A percentile compares a stretch with the other conserved stretches of the same genome.
phyloP scores from a whole-genome alignment of 2,797 vertebrate species.

The Mus minutoides region DNA sequence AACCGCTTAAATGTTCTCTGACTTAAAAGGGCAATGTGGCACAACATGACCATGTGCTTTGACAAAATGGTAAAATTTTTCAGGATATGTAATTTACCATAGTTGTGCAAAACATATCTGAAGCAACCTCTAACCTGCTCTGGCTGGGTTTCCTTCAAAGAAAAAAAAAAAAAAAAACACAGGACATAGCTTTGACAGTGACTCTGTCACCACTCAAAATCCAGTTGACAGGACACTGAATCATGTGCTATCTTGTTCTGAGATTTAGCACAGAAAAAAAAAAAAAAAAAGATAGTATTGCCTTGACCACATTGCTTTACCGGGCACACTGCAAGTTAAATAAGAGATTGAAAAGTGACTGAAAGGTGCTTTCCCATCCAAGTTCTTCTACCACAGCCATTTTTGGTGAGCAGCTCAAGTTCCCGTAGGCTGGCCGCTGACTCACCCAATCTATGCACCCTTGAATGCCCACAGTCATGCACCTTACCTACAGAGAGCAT shows the following conservation, averaged over 20 bases:
- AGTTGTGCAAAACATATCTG: neutral
- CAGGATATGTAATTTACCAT: neutral
- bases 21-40: slow-evolving; percentile 5
- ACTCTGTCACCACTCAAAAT: neutral
- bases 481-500: slow-evolving; percentile 35
- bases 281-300: neutral
- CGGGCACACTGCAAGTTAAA: neutral
- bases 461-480: neutral
- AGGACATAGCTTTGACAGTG: neutral
- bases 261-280: neutral
- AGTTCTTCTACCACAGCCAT: neutral
- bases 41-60: neutral
- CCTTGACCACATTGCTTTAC: slow-evolving; percentile 30
- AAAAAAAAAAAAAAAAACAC: neutral
- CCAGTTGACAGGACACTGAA: neutral
- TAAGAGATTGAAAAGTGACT: neutral
- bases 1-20: slow-evolving; percentile 37
- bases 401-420: slow-evolving; percentile 42
- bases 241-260: neutral
- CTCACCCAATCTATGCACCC: neutral
- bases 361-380: neutral
- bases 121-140: neutral
- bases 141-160: neutral
- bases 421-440: slow-evolving; percentile 12
- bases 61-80: neutral